Conservation (phyloP, 2,888 invertebrate genomes). For the Limnephilus marmoratus region DNA sequence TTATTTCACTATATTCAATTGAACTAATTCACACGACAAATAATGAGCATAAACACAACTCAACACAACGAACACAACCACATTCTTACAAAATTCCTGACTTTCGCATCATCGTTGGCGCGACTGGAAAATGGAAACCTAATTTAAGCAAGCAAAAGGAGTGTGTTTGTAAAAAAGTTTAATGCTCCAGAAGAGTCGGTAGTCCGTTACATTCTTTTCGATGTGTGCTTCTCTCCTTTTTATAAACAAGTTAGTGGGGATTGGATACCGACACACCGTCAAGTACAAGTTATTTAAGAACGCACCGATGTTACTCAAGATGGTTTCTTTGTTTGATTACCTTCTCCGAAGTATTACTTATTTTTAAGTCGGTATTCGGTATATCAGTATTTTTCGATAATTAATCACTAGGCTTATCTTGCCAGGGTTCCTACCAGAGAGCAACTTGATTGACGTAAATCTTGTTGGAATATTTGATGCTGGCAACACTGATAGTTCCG, state of each 20-base stretch:
- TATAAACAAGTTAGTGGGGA: not conserved
- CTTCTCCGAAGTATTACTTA: too few relatives aligned
- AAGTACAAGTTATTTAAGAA: not conserved
- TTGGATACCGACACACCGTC: not conserved
- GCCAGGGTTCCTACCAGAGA: too few relatives aligned
- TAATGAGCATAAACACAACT: conserved; percentile 44
- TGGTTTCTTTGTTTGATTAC: not conserved
- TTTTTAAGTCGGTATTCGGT: too few relatives aligned
- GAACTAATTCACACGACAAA: conserved; percentile 62
- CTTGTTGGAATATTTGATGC: too few relatives aligned
- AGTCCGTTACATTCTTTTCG: not conserved
- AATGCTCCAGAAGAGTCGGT: not conserved
- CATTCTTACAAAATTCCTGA: conserved; percentile 60
- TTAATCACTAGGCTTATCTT: too few relatives aligned
- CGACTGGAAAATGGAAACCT: not conserved
- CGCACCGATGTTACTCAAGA: not conserved
- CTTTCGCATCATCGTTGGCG: conserved; percentile 61
- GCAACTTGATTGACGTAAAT: too few relatives aligned
- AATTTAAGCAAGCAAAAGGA: conserved; percentile 22
- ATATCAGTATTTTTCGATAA: too few relatives aligned
- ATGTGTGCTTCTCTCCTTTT: conserved; percentile 17
- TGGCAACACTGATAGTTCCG: too few relatives aligned
- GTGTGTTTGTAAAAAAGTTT: conserved; percentile 15
- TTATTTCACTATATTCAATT: conserved; percentile 53
- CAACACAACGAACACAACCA: conserved; percentile 51